Conservation (phyloP, 1,140 invertebrate genomes). For the Whitmania pigra region DNA sequence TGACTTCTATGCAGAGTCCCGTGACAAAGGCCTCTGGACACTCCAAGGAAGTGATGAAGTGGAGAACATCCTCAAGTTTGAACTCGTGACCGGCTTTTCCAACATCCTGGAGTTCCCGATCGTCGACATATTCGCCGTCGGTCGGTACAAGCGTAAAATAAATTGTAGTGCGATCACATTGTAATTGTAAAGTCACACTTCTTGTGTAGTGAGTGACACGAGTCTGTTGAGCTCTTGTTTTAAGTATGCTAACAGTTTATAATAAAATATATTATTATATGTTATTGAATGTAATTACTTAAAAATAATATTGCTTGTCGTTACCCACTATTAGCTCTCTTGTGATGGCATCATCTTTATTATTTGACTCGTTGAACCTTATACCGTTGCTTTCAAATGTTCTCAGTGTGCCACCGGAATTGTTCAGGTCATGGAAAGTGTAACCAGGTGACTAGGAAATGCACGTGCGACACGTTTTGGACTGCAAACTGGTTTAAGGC, state of each 20-base stretch:
- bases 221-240: too few species aligned
- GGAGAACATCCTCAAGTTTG: slow-evolving; percentile 3
- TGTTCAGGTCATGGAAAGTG: slow-evolving; percentile 83
- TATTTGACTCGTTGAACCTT: background rate
- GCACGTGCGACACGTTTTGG: slow-evolving; percentile 87
- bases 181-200: too few species aligned
- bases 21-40: background rate
- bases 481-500: slow-evolving; percentile 65
- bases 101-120: slow-evolving; percentile 15
- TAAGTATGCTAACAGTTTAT: too few species aligned
- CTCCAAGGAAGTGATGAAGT: background rate
- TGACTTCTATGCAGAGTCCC: slow-evolving; percentile 4
- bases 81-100: background rate
- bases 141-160: background rate
- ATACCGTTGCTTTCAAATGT: background rate
- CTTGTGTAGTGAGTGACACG: too few species aligned
- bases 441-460: slow-evolving; percentile 65
- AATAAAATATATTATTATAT: too few species aligned
- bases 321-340: too few species aligned
- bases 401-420: slow-evolving; percentile 68
- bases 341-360: too few species aligned
- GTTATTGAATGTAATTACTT: too few species aligned
- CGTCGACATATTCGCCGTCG: slow-evolving; percentile 2
- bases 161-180: too few species aligned
- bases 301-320: too few species aligned